These are phyloP conservation scores for Andinoacara biseriatus DNA, from an alignment of 2,113 vertebrate genomes.

Conservation along the genomic window DNA sequence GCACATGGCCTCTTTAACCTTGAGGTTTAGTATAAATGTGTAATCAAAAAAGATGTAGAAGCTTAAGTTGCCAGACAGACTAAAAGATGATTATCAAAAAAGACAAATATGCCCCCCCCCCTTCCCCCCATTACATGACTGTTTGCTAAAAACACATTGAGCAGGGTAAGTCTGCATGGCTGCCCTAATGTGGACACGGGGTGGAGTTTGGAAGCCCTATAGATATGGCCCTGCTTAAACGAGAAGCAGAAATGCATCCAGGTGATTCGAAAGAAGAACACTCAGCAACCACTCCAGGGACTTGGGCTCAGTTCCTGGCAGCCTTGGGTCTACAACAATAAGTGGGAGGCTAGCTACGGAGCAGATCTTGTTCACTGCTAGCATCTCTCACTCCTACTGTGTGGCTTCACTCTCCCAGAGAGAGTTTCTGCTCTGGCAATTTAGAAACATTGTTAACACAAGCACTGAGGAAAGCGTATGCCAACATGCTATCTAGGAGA, in stretches of 20 bases:
- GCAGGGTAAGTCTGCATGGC: constrained; percentile 7
- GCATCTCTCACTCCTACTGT: constrained; percentile 20
- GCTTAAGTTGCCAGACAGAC: constrained; percentile 46
- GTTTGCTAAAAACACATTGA: constrained; percentile 41
- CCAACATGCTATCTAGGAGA: neutral
- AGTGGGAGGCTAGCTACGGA: constrained; percentile 15
- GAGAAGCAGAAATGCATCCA: neutral
- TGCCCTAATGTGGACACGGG: constrained; percentile 6
- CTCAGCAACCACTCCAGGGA: constrained; percentile 17
- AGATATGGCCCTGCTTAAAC: constrained; percentile 45
- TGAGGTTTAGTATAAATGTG: constrained; percentile 41
- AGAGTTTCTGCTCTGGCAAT: constrained; percentile 26
- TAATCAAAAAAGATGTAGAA: constrained; percentile 54
- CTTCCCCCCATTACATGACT: constrained; percentile 11
- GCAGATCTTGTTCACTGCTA: constrained; percentile 18
- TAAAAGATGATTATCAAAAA: constrained; percentile 62
- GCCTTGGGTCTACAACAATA: constrained; percentile 28
- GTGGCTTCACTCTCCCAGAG: constrained; percentile 17
- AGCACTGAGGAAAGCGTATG: constrained; percentile 2
- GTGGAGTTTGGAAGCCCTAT: constrained; percentile 23
- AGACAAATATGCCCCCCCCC: constrained; percentile 32
- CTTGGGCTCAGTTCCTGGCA: constrained; percentile 17
- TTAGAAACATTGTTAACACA: constrained; percentile 17
- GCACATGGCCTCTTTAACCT: constrained; percentile 45
- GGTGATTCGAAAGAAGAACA: constrained; percentile 25